Conservation (phyloP, 2,113 vertebrate genomes). For the Scalopus aquaticus region DNA sequence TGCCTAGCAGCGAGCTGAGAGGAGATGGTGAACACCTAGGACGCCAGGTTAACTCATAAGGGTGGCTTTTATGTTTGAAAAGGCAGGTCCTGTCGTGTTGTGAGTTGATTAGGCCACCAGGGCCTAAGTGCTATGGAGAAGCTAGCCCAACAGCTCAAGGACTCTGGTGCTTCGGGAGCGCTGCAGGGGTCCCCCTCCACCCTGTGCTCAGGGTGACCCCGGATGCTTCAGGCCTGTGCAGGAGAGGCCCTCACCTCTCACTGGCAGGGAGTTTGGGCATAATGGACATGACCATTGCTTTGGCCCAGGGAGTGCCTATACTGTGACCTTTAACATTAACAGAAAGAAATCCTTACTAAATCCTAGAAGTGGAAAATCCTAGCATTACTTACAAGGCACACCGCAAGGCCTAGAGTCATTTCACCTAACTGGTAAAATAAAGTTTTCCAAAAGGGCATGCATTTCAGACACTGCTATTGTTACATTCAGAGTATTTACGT, state of each 20-base stretch:
- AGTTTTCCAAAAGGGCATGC: constrained; percentile 4
- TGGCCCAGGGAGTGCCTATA: constrained; percentile 9
- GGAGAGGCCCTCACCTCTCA: background rate
- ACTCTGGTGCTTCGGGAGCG: background rate
- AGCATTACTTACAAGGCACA: background rate
- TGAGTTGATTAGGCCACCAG: background rate
- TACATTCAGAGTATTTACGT: background rate
- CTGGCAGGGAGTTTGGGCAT: background rate
- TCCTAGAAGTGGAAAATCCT: constrained; percentile 33
- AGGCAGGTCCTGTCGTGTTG: background rate
- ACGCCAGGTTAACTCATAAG: background rate
- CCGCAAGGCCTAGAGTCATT: background rate
- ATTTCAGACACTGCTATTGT: background rate
- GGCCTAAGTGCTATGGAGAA: background rate
- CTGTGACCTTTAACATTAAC: constrained; percentile 1
- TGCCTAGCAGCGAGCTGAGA: background rate
- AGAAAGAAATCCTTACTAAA: constrained; percentile 21
- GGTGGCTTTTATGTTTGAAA: background rate
- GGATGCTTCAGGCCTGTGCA: background rate
- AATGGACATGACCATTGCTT: background rate
- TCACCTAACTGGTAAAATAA: background rate
- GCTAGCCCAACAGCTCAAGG: background rate
- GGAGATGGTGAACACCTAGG: background rate
- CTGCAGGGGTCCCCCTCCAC: background rate
- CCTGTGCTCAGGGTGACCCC: background rate